Evolutionary conservation across 2,888 invertebrate species (phyloP), one percentile per base, ranked within the genome.

Genomic region (Drosophila anceps): DNA sequence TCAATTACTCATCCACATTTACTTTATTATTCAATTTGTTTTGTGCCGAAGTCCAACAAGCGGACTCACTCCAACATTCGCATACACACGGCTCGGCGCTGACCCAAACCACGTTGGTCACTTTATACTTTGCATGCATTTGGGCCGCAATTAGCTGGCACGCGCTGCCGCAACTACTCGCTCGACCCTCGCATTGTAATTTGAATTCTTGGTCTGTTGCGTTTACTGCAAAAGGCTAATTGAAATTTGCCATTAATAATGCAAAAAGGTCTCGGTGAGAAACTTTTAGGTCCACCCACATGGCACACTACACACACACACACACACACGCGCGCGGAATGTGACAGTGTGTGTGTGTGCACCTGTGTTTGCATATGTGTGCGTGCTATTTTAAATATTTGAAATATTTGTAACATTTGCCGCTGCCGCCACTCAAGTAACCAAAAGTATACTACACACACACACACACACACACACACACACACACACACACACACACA

Each of bases 181-280:
- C 27, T 12, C 55, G 8, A 5, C 78, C 79, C 86, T 73, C 86
- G 86, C 43, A 54, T 41, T 70, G 68, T 79, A 79, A 79, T 78
- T 78, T 76, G 80, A 43, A 65, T 78, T 79, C 76, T 78, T 78
- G 78, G 80, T 78, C 85, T 82, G 88, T 79, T 78, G 78, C 79
- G 81, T 79, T 85, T 87, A 84, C 83, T 76, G 86, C 76, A 88
- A 88, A 85, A 85, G 84, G 84, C 88, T 84, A 84, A 84, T 84
- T 84, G 84, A 88, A 84, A 84, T 81, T 84, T 86, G 88, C 86
- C 88, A 88, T 84, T 84, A 88, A 88, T 84, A 84, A 88, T 84
- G 88, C 86, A 84, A 81, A 84, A 88, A 88, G 86, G 84, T 81
- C 79, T 84, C 88, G 81, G 84, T 81, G 84, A 81, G 88, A 88